Evolutionary conservation across 2,888 invertebrate genomes (phyloP).

Genomic region (Dioctria linearis): DNA sequence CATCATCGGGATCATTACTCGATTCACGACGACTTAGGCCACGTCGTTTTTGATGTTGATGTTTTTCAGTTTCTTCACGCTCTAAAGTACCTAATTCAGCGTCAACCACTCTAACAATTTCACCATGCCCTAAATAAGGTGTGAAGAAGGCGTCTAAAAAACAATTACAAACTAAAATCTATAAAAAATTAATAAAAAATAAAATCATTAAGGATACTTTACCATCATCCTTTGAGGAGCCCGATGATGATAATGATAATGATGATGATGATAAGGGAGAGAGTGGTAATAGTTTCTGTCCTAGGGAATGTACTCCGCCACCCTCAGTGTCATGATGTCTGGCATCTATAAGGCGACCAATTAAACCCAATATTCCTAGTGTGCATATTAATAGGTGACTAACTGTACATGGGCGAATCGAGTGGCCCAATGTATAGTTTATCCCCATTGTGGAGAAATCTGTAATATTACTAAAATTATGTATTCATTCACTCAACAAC

Average conservation of each 20-base stretch:
- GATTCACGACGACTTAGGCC: constrained; percentile 67
- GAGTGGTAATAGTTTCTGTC: constrained; percentile 51
- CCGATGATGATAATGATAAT: constrained; percentile 52
- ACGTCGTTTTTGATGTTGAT: constrained; percentile 66
- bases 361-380: constrained; percentile 58
- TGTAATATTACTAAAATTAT: not conserved
- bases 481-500: not conserved
- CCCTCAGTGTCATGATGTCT: constrained; percentile 58
- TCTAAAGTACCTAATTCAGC: constrained; percentile 74
- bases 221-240: constrained; percentile 56
- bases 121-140: constrained; percentile 74
- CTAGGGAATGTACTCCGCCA: constrained; percentile 52
- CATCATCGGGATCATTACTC: constrained; percentile 73
- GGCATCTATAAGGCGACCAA: constrained; percentile 57
- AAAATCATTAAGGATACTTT: not conserved
- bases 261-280: constrained; percentile 52
- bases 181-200: not conserved
- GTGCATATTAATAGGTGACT: constrained; percentile 59
- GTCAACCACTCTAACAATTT: constrained; percentile 74
- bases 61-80: constrained; percentile 60
- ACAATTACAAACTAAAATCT: constrained; percentile 27
- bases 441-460: constrained; percentile 61
- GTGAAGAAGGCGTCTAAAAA: constrained; percentile 65
- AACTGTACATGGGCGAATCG: constrained; percentile 57
- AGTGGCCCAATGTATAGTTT: constrained; percentile 55